A percentile compares a stretch with the other conserved stretches of the same genome.
Evolutionary conservation across 2,797 vertebrate species (phyloP).

Genomic region (Miichthys miiuy): DNA sequence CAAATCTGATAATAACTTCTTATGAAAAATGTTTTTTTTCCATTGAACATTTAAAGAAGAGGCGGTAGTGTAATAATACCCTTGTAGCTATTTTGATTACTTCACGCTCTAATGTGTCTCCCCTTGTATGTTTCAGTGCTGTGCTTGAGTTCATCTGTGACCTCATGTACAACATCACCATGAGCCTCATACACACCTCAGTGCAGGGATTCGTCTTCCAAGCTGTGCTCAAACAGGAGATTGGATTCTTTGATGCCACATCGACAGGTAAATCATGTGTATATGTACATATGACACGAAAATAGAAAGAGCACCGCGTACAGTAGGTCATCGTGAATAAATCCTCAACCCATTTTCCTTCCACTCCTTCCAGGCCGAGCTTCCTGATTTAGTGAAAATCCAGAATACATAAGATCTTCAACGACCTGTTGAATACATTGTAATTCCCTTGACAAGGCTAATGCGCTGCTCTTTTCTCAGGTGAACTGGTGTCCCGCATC

Average conservation of each 20-base stretch:
- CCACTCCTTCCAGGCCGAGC: no score
- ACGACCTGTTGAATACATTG: not conserved
- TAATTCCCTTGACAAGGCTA: not conserved
- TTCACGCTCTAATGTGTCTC: not conserved
- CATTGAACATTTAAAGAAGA: not conserved
- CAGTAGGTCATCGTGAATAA: not conserved
- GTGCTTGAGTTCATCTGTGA: constrained; percentile 89
- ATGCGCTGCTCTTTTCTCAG: constrained; percentile 68
- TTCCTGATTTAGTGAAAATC: not conserved
- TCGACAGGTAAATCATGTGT: constrained; percentile 79
- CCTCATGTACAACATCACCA: constrained; percentile 83
- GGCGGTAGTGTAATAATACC: not conserved
- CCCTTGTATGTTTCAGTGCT: constrained; percentile 76
- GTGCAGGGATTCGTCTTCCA: constrained; percentile 87
- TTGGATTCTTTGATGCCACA: constrained; percentile 87
- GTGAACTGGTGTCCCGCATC: constrained; percentile 89
- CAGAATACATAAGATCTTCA: constrained; percentile 2
- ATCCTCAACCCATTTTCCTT: not conserved
- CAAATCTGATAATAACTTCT: not conserved
- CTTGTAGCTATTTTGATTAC: not conserved
- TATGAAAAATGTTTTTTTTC: not conserved
- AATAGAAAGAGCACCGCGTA: not conserved
- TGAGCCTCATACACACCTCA: constrained; percentile 84
- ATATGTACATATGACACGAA: not conserved
- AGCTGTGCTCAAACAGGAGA: constrained; percentile 89